Conservation (phyloP, 2,888 invertebrate genomes). For the Ischnura elegans region DNA sequence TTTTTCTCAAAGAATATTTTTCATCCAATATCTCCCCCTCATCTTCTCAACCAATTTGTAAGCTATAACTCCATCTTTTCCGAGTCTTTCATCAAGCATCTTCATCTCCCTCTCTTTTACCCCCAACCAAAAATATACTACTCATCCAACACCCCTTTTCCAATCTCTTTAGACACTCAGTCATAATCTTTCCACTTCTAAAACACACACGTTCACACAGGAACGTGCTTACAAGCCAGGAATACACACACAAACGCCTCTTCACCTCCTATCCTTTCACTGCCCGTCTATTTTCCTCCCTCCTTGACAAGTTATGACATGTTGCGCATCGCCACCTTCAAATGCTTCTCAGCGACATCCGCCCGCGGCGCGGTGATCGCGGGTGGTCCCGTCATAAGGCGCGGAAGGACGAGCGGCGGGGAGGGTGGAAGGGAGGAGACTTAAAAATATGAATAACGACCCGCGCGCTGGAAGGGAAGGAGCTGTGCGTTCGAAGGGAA, state of each 20-base stretch:
- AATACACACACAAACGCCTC: not conserved
- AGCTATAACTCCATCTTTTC: not conserved
- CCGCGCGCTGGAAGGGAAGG: constrained; percentile 6
- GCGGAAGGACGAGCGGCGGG: constrained; percentile 33
- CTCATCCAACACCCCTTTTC: no score
- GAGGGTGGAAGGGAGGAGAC: not conserved
- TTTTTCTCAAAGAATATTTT: not conserved
- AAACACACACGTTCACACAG: not conserved
- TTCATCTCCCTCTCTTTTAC: not conserved
- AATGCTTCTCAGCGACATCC: not conserved
- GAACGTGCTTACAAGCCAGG: no score
- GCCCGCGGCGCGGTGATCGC: constrained; percentile 10
- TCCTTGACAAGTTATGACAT: constrained; percentile 55
- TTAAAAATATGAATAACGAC: constrained; percentile 35
- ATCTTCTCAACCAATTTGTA: not conserved
- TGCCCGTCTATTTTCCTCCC: not conserved
- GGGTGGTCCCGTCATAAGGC: constrained; percentile 61
- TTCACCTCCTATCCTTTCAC: not conserved
- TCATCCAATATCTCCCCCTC: not conserved
- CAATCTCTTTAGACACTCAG: not conserved
- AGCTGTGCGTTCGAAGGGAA: not conserved
- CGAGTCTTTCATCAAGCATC: not conserved
- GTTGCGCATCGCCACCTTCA: constrained; percentile 18
- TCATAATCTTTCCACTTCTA: constrained; percentile 53
- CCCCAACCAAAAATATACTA: not conserved